Conservation (phyloP, 2,113 vertebrate genomes). For the Synchiropus splendidus region DNA sequence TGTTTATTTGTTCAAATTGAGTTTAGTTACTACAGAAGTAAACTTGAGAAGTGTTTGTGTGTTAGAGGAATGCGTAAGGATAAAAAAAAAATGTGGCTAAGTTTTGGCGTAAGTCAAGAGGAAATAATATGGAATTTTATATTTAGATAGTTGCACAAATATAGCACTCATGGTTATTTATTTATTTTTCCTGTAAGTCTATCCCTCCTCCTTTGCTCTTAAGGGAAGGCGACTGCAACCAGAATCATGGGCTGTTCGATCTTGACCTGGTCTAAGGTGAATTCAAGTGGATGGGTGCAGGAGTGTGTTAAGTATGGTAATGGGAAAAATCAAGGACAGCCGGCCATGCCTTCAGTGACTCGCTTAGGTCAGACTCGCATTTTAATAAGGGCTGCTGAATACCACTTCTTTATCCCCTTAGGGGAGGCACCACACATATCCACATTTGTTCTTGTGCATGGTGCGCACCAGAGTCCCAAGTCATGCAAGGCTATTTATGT, state of each 20-base stretch:
- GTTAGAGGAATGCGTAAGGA: too few relatives aligned
- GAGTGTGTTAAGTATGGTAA: constrained; percentile 38
- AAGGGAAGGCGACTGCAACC: constrained; percentile 18
- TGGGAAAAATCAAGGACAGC: constrained; percentile 55
- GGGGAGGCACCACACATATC: constrained; percentile 37
- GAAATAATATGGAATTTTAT: too few relatives aligned
- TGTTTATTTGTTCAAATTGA: neutral
- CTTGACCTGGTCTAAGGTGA: constrained; percentile 20
- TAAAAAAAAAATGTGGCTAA: too few relatives aligned
- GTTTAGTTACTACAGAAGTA: too few relatives aligned
- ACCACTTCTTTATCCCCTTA: constrained; percentile 62
- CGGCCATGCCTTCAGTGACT: constrained; percentile 45
- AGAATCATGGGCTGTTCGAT: constrained; percentile 11
- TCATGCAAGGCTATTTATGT: constrained; percentile 4
- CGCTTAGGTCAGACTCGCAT: constrained; percentile 65
- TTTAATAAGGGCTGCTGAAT: constrained; percentile 70
- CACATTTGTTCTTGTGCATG: constrained; percentile 27
- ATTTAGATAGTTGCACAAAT: too few relatives aligned
- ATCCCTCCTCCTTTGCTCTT: constrained; percentile 17
- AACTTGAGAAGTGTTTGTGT: too few relatives aligned
- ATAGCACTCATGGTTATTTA: too few relatives aligned
- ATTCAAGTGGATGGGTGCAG: constrained; percentile 17
- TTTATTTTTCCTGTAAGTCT: neutral
- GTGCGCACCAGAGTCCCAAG: constrained; percentile 17
- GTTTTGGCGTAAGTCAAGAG: too few relatives aligned